Percentiles rank a stretch among this genome's conserved stretches.
Conservation (phyloP, 2,113 vertebrate genomes). For the Onychorhynchus coronatus region DNA sequence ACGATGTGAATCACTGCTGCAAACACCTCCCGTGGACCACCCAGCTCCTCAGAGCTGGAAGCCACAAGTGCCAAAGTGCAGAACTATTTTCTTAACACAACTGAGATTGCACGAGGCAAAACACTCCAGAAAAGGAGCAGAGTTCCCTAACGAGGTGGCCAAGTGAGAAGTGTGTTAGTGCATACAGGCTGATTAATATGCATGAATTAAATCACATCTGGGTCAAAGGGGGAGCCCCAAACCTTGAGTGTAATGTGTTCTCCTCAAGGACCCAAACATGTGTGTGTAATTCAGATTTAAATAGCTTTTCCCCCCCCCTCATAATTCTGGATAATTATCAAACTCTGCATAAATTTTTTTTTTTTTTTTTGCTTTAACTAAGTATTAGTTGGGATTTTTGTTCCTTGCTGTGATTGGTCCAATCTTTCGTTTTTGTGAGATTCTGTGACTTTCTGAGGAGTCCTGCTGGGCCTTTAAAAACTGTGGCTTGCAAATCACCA, state of each 20-base stretch:
- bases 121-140: neutral
- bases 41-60: conserved; percentile 38
- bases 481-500: neutral
- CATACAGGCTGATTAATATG: conserved; percentile 14
- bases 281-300: conserved; percentile 8
- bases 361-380: neutral
- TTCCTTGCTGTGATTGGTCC: neutral
- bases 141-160: neutral
- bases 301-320: neutral
- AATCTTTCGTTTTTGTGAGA: neutral
- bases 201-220: neutral
- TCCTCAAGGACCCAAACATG: neutral
- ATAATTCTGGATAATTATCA: neutral
- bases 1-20: conserved; percentile 48
- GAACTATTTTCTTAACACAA: neutral
- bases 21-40: conserved; percentile 20
- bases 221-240: neutral
- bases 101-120: neutral
- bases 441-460: neutral
- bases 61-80: neutral
- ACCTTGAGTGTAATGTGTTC: neutral
- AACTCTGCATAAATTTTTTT: neutral
- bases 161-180: conserved; percentile 14
- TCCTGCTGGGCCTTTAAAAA: neutral
- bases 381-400: neutral